Evolutionary conservation across 2,888 invertebrate genomes (phyloP).

Genomic region (Tyria jacobaeae): DNA sequence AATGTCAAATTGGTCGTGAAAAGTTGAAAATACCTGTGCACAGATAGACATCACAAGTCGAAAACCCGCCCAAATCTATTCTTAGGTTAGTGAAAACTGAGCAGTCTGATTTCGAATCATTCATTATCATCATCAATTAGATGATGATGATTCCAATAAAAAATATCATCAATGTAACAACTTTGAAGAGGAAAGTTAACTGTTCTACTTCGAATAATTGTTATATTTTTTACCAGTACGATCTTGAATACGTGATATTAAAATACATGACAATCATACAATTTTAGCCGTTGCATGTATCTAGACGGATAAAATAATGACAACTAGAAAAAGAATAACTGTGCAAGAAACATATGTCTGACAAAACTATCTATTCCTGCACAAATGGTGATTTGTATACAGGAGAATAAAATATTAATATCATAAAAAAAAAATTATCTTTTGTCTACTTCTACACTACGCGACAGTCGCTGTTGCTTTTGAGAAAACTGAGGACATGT

Average conservation of each 20-base stretch:
- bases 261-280: not conserved
- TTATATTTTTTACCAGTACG: not conserved
- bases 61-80: too few relatives aligned
- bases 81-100: too few relatives aligned
- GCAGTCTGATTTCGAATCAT: too few relatives aligned
- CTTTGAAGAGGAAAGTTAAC: too few relatives aligned
- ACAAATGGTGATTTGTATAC: slow-evolving; percentile 48
- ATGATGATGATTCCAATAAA: too few relatives aligned
- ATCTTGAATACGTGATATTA: not conserved
- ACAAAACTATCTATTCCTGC: slow-evolving; percentile 46
- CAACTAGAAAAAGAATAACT: slow-evolving; percentile 30
- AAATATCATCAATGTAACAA: too few relatives aligned
- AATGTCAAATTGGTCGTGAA: too few relatives aligned
- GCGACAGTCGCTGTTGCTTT: slow-evolving; percentile 33
- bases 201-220: too few relatives aligned
- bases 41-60: too few relatives aligned
- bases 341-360: slow-evolving; percentile 35
- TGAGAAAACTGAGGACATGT: slow-evolving; percentile 54
- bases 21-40: too few relatives aligned
- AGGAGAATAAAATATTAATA: slow-evolving; percentile 45
- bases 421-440: slow-evolving; percentile 52
- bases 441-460: slow-evolving; percentile 52
- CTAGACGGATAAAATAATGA: not conserved
- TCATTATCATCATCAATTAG: too few relatives aligned
- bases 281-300: too few relatives aligned